Percentiles rank a stretch among this genome's conserved stretches.
Conservation (phyloP, 2,113 vertebrate species). For the Osmerus eperlanus region DNA sequence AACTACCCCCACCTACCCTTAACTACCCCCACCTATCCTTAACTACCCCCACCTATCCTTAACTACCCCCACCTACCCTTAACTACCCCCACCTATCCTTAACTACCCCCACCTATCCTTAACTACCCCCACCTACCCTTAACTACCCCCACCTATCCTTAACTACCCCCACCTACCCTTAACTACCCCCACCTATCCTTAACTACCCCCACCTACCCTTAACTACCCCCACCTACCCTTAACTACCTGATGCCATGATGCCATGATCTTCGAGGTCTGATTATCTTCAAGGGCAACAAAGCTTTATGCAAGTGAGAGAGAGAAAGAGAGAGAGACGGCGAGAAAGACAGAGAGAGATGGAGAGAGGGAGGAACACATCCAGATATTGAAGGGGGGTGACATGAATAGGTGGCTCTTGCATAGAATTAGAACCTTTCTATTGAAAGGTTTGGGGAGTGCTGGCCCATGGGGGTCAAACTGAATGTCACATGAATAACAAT, state of each 20-base stretch:
- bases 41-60: too few relatives aligned
- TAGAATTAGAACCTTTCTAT: slow-evolving; percentile 10
- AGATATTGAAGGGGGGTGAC: neutral
- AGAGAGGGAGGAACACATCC: neutral
- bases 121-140: too few relatives aligned
- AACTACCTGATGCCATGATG: slow-evolving; percentile 1
- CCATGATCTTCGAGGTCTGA: slow-evolving; percentile 41
- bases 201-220: too few relatives aligned
- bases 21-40: slow-evolving; percentile 12
- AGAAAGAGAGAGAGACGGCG: neutral
- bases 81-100: too few relatives aligned
- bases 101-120: too few relatives aligned
- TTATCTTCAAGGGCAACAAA: slow-evolving; percentile 34
- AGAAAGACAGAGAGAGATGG: neutral
- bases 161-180: too few relatives aligned
- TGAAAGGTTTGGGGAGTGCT: slow-evolving; percentile 21
- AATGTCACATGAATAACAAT: slow-evolving; percentile 51
- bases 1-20: slow-evolving; percentile 22
- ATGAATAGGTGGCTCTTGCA: neutral
- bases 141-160: too few relatives aligned
- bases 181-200: too few relatives aligned
- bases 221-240: too few relatives aligned
- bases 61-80: slow-evolving; percentile 10
- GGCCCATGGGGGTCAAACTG: slow-evolving; percentile 31
- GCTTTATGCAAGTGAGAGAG: neutral